A percentile compares a stretch with the other conserved stretches of the same genome.
Evolutionary conservation across 2,888 invertebrate species (phyloP).

Genomic region (Leptinotarsa peninsularis): DNA sequence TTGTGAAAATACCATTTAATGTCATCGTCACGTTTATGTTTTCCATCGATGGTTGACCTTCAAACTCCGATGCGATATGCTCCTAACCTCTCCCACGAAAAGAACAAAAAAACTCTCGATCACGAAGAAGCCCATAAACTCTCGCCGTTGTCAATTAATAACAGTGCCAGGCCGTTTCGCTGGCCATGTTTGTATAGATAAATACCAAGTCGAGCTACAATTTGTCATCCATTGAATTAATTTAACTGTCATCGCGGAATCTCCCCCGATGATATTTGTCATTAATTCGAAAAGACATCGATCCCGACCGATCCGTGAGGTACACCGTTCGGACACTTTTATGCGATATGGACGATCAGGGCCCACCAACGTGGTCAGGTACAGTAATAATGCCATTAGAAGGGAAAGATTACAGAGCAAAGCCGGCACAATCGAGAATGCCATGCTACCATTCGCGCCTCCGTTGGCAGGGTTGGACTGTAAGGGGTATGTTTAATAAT

Average conservation of each 20-base stretch:
- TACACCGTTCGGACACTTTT: slow-evolving; percentile 21
- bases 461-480: slow-evolving; percentile 45
- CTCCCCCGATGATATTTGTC: slow-evolving; percentile 42
- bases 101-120: slow-evolving; percentile 20
- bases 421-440: slow-evolving; percentile 56
- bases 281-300: slow-evolving; percentile 45
- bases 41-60: slow-evolving; percentile 14
- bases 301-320: slow-evolving; percentile 38
- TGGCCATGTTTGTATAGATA: slow-evolving; percentile 42
- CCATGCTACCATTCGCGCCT: slow-evolving; percentile 44
- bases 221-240: slow-evolving; percentile 51
- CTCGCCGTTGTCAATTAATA: slow-evolving; percentile 43
- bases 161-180: slow-evolving; percentile 33
- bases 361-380: slow-evolving; percentile 56
- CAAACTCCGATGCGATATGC: slow-evolving; percentile 5
- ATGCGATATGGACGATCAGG: slow-evolving; percentile 35
- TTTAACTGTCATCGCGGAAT: slow-evolving; percentile 48
- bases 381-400: slow-evolving; percentile 57
- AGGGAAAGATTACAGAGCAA: slow-evolving; percentile 61
- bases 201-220: slow-evolving; percentile 43
- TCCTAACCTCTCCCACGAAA: slow-evolving; percentile 22
- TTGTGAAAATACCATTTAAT: too few species aligned
- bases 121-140: slow-evolving; percentile 25
- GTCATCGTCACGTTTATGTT: too few species aligned
- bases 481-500: not conserved